phyloP scores from a whole-genome alignment of 2,888 invertebrate species.

The Lycocerus yunnanus region DNA sequence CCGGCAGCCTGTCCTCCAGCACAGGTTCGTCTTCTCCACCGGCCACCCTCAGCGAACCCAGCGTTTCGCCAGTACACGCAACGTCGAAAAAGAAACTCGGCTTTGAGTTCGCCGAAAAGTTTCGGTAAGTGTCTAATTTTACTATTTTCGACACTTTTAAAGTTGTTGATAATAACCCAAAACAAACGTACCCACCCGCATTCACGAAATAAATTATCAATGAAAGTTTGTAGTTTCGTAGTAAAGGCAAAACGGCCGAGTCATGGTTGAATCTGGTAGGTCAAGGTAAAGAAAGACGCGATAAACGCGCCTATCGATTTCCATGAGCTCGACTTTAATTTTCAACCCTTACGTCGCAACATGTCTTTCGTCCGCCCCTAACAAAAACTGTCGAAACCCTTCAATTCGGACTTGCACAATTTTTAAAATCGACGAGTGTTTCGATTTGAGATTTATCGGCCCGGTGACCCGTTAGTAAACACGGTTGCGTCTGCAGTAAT shows the following conservation, averaged over 20 bases:
- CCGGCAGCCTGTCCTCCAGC: slow-evolving; percentile 77
- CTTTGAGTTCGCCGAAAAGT: slow-evolving; percentile 77
- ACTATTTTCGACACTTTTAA: not conserved
- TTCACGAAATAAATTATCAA: slow-evolving; percentile 5
- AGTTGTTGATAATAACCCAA: too few relatives aligned
- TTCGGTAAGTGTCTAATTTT: slow-evolving; percentile 67
- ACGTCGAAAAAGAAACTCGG: slow-evolving; percentile 74
- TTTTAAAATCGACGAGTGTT: not conserved
- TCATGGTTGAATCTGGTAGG: slow-evolving; percentile 43
- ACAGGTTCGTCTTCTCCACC: slow-evolving; percentile 82
- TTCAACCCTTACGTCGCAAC: slow-evolving; percentile 21
- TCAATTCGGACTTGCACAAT: not conserved
- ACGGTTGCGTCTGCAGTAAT: slow-evolving; percentile 20
- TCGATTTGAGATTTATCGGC: slow-evolving; percentile 9
- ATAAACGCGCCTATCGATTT: slow-evolving; percentile 46
- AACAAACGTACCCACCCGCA: not conserved
- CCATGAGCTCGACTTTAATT: slow-evolving; percentile 38
- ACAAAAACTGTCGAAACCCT: not conserved
- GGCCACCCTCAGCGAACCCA: slow-evolving; percentile 76
- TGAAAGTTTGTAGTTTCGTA: slow-evolving; percentile 10
- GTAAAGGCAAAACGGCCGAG: slow-evolving; percentile 17
- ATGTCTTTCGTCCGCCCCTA: not conserved
- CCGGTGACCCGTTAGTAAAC: slow-evolving; percentile 17
- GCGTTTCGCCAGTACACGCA: slow-evolving; percentile 72
- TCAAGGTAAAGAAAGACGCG: slow-evolving; percentile 45